Base-by-base conservation (phyloP, 2,888 invertebrate species). In the Pelosia muscerda region DNA sequence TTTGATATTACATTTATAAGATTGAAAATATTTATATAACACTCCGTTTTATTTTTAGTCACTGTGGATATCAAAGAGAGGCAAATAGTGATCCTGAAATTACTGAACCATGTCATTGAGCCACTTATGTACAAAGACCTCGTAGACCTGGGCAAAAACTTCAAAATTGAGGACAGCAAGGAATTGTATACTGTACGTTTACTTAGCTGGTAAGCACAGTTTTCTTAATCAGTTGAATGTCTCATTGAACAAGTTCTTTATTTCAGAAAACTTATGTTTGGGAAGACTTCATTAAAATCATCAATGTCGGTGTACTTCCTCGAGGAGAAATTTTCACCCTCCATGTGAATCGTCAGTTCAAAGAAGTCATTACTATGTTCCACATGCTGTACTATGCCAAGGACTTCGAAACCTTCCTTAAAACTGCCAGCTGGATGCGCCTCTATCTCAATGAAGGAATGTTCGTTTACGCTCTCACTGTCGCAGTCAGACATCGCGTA, bases 301-400 rank as follows among this genome's bases (percentile, higher is more conserved):
- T 95, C 61, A 93, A 95, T 62, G 85, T 95, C 53, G 96, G 96
- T 54, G 87, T 95, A 71, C 89, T 97, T 59, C 96, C 96, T 0
- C 91, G 91, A 38, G 95, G 95, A 68, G 94, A 95, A 79, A 87
- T 95, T 58, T 96, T 95, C 84, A 95, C 95, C 57, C 83, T 95
- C 53, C 88, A 93, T 78, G 84, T 95, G 57, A 92, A 94, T 73
- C 92, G 95, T 11, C 95, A 95, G 77, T 84, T 95, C 38, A 91
- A 94, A 65, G 95, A 95, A 86, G 94, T 94, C 13, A 90, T 95
- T 63, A 88, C 88, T 63, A 91, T 95, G 84, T 95, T 95, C 90
- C 95, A 96, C 77, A 85, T 95, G 80, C 86, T 95, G 65, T 95
- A 93, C 87, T 95, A 94, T 73, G 95, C 95, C 73, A 95, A 95